Conservation (phyloP, 2,113 vertebrate genomes). For the Pterocles orientalis region DNA sequence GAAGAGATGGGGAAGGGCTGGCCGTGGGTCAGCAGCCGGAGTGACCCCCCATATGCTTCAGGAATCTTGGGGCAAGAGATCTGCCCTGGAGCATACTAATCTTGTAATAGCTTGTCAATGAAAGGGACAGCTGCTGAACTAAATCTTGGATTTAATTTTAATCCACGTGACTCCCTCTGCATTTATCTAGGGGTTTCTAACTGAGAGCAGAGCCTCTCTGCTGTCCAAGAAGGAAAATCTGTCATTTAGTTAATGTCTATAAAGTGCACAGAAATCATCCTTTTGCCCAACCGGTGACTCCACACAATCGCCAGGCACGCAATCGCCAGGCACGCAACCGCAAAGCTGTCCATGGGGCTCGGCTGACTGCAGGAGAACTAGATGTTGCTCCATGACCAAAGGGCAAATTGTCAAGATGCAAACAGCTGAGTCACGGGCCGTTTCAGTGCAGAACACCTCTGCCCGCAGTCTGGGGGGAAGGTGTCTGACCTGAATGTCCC, state of each 20-base stretch:
- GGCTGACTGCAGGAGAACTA: not conserved
- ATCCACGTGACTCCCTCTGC: conserved; percentile 12
- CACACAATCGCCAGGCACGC: rapidly evolving
- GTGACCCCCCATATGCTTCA: not conserved
- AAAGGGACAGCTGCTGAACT: conserved; percentile 24
- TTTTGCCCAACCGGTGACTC: too few species aligned
- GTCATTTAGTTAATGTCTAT: not conserved
- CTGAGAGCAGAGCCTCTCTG: not conserved
- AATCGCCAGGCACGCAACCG: rapidly evolving
- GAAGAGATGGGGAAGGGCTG: not conserved
- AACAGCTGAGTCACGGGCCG: rapidly evolving
- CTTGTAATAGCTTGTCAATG: not conserved
- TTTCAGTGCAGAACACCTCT: not conserved
- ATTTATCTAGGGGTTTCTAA: conserved; percentile 26
- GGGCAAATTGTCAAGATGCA: not conserved
- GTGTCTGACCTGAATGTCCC: not conserved
- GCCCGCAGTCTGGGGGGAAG: rapidly evolving
- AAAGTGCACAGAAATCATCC: not conserved
- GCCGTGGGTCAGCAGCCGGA: not conserved
- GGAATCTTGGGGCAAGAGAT: not conserved
- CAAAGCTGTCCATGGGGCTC: not conserved
- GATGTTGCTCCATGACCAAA: not conserved
- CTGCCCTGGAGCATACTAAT: not conserved
- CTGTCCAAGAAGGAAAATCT: not conserved
- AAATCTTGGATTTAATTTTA: conserved; percentile 58